Evolutionary conservation across 1,140 invertebrate species (phyloP).

Genomic region (Saccostrea glomerata): DNA sequence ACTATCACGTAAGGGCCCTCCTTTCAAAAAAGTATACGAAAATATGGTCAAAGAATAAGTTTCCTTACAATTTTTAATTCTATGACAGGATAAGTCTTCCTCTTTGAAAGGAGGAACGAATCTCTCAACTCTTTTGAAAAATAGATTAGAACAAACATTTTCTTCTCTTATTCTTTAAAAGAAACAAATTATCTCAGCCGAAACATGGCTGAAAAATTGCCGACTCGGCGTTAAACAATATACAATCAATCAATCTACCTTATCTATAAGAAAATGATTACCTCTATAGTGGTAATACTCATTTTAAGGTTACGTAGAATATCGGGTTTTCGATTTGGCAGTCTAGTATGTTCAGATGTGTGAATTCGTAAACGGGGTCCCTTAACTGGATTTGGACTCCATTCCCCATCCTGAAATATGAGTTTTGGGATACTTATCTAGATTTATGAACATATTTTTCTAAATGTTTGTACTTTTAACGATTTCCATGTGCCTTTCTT

Average conservation of each 20-base stretch:
- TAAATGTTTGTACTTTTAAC: not conserved
- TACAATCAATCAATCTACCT: too few species aligned
- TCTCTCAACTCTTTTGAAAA: too few species aligned
- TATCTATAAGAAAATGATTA: too few species aligned
- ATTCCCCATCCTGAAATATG: slow-evolving; percentile 14
- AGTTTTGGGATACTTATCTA: not conserved
- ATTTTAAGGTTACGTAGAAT: not conserved
- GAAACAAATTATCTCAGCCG: too few species aligned
- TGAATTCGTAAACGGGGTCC: not conserved
- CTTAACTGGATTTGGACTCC: not conserved
- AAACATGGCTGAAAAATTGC: too few species aligned
- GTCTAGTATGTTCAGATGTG: not conserved
- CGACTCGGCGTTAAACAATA: too few species aligned
- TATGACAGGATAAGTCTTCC: too few species aligned
- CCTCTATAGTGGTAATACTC: not conserved
- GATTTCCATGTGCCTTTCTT: not conserved
- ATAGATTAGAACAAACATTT: not conserved
- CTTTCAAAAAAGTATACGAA: slow-evolving; percentile 34
- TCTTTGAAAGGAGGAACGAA: too few species aligned
- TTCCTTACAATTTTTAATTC: too few species aligned
- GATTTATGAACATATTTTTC: not conserved
- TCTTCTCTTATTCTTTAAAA: not conserved
- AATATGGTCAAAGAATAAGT: too few species aligned
- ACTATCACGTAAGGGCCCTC: slow-evolving; percentile 62
- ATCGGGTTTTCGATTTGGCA: not conserved